Evolutionary conservation across 2,113 vertebrate species (phyloP), one percentile per base, ranked within the genome.

Genomic region (Xiphorhynchus elegans): DNA sequence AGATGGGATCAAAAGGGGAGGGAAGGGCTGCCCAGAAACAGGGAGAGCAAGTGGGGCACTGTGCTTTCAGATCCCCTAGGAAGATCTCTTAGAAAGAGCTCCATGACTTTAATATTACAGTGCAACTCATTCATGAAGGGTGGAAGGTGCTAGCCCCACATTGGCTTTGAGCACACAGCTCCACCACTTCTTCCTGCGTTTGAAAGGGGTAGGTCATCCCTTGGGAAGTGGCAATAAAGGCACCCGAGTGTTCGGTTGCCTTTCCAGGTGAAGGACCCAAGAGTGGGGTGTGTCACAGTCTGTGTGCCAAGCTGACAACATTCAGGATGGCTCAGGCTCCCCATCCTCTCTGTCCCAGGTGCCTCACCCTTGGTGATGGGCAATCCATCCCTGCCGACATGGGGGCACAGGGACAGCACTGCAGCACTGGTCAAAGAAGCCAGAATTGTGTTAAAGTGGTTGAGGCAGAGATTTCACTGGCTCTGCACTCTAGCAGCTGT

Each of bases 41-140:
- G 35, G 44, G 40, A 4, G 6, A 24, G 44, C 35, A 69, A 17
- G 16, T 0, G 1, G 14, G 15, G 42, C 55, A 17, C 10, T 3
- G 8, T 0, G 0, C 10, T 55, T 42, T 72, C 60, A 85, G 52
- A 50, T 64, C 19, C 35, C 58, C 59, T 28, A 46, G 47, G 26
- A 63, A 76, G 63, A 14, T 31, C 25, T 16, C 44, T 59, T 50
- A 67, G 52, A 25, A 84, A 55, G n/a, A 35, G 10, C 33, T 49
- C 42, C 19, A 31, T 12, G 40, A 19, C n/a, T 67, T 18, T 28
- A 9, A 55, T 21, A 21, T 47, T 64, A 35, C 8, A 4, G 15
- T 28, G 37, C 13, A 52, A 9, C 24, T 67, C 42, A 24, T 21
- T n/a, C 58, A 17, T 13, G n/a, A 2, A 6, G 20, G 55, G 11